Base-by-base conservation (phyloP, 2,113 vertebrate species). In the Crypturellus undulatus region DNA sequence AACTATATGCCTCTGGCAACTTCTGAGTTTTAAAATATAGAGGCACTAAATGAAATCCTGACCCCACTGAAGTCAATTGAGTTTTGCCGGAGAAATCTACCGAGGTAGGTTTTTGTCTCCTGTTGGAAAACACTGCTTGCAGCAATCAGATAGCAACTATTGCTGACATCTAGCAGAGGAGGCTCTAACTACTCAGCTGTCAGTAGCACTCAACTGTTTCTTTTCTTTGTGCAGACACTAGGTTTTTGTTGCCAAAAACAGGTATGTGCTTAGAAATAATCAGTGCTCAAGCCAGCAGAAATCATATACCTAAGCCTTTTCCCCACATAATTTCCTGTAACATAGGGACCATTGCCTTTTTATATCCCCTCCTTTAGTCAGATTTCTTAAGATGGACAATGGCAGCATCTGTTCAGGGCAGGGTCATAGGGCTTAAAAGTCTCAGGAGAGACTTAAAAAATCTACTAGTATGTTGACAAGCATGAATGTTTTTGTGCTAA, bases 101-200 rank as follows among this genome's bases (percentile, higher is more conserved):
- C 76, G 71, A 91, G 43, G 47, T 22, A 89, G 62, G 36, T 79
- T 93, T 96, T 96, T 86, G 30, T 58, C 28, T 51, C 4, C 63
- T 70, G 70, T 84, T 77, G 56, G 65, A 89, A 94, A 96, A 90
- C 52, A 82, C 64, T 71, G 45, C 64, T 92, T 86, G 54, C 22
- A 90, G 54, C 5, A 0, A 87, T 90, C 56, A 63, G 63, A 67
- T 32, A 87, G 19, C 36, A 93, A 62, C 10, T 7, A 4, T 25
- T 42, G 79, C 64, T 93, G 80, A 79, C 45, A 84, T 72, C 65
- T 92, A 77, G 40, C 56, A 93, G 79, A 84, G 51, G 47, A 93
- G 90, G 62, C 28, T 69, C 38, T 36, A 62, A 92, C 65, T 75
- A 65, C 43, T 88, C 45, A 69, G 3, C 75, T 93, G 43, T 52